Evolutionary conservation across 2,113 vertebrate species (phyloP).

Genomic region (Takifugu flavidus): DNA sequence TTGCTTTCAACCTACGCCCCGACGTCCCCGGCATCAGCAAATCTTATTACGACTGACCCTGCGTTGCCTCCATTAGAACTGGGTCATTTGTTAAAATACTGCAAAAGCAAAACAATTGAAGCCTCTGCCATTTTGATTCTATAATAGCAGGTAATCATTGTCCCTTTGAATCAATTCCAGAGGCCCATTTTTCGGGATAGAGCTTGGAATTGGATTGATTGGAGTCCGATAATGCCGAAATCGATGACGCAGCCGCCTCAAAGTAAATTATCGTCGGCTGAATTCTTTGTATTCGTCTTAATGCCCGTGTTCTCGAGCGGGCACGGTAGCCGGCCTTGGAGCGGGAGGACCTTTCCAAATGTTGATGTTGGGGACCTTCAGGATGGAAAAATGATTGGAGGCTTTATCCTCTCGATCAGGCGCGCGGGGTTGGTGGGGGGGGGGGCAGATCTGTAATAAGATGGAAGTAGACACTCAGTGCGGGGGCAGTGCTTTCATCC

Average conservation of each 20-base stretch:
- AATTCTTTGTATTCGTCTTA: conserved; percentile 73
- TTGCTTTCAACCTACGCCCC: conserved; percentile 77
- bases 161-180: conserved; percentile 69
- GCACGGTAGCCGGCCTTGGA: conserved; percentile 34
- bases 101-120: conserved; percentile 76
- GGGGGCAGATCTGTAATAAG: conserved; percentile 10
- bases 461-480: conserved; percentile 15
- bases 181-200: conserved; percentile 69
- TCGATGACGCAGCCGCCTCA: conserved; percentile 73
- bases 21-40: conserved; percentile 72
- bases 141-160: conserved; percentile 74
- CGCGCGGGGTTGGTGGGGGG: conserved; percentile 5
- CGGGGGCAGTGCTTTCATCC: conserved; percentile 16
- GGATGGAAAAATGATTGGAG: conserved; percentile 24
- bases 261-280: conserved; percentile 69
- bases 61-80: conserved; percentile 78
- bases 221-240: conserved; percentile 75
- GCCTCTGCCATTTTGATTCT: conserved; percentile 72
- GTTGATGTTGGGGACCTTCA: conserved; percentile 33
- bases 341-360: conserved; percentile 40
- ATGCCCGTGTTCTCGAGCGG: conserved; percentile 56
- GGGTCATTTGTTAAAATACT: conserved; percentile 80
- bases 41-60: conserved; percentile 76
- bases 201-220: conserved; percentile 78
- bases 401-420: conserved; percentile 20